A percentile compares a stretch with the other conserved stretches of the same genome.
Evolutionary conservation across 1,140 invertebrate species (phyloP).

Genomic region (Drosophila jambulina): DNA sequence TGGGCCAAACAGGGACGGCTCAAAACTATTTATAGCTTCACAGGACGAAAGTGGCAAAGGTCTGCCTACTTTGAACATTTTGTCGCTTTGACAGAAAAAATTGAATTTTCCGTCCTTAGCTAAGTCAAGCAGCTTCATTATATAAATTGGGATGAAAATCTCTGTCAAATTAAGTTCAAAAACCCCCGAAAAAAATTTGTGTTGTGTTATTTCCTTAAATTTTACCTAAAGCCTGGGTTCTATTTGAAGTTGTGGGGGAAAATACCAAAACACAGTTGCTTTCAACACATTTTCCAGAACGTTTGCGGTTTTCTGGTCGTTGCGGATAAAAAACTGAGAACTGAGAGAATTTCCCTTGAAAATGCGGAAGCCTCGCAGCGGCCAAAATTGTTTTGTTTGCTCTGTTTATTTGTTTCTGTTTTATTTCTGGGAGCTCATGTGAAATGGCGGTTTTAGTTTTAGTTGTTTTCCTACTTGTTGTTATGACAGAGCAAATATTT

Average conservation of each 20-base stretch:
- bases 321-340: constrained; percentile 22
- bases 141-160: constrained; percentile 47
- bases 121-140: constrained; percentile 42
- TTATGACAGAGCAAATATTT: constrained; percentile 66
- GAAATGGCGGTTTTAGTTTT: constrained; percentile 39
- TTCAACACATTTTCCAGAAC: constrained; percentile 28
- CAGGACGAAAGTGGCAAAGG: constrained; percentile 29
- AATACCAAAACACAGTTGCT: constrained; percentile 20
- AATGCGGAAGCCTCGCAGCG: constrained; percentile 27
- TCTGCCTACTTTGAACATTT: constrained; percentile 30
- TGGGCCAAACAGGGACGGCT: constrained; percentile 1
- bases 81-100: constrained; percentile 4
- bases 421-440: constrained; percentile 38
- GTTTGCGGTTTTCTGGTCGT: constrained; percentile 26
- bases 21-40: constrained; percentile 38
- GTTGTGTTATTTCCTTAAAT: constrained; percentile 40
- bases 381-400: constrained; percentile 22
- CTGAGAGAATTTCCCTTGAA: constrained; percentile 32
- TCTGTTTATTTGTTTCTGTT: constrained; percentile 23
- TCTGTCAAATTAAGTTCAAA: constrained; percentile 41
- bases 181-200: constrained; percentile 28
- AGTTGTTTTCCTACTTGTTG: constrained; percentile 13
- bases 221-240: constrained; percentile 41
- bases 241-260: constrained; percentile 5
- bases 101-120: constrained; percentile 19